Evolutionary conservation across 1,140 invertebrate genomes (phyloP).

Genomic region (Sinella curviseta): DNA sequence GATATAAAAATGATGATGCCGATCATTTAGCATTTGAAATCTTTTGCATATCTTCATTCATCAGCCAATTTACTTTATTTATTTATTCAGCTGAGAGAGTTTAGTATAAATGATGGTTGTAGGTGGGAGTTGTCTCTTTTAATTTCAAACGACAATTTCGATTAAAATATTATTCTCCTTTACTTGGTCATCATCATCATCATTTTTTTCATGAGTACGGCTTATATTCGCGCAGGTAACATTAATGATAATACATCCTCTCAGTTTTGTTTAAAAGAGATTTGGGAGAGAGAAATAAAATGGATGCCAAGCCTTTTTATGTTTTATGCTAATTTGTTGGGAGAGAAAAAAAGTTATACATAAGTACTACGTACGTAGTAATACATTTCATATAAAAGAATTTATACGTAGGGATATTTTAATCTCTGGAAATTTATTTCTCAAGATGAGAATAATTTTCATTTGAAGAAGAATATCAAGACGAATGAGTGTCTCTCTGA

Average conservation of each 20-base stretch:
- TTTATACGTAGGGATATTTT: not conserved
- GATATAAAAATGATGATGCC: not conserved
- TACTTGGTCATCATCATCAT: too few species aligned
- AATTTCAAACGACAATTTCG: too few species aligned
- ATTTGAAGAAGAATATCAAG: not conserved
- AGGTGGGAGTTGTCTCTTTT: too few species aligned
- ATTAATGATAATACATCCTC: too few species aligned
- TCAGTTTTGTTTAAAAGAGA: not conserved
- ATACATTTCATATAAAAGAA: too few species aligned
- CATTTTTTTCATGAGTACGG: too few species aligned
- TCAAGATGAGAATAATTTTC: not conserved
- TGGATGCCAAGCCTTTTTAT: not conserved
- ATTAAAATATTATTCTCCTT: too few species aligned
- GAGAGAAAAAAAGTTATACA: not conserved
- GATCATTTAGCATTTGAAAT: not conserved
- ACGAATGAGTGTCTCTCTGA: not conserved
- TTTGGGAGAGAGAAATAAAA: not conserved
- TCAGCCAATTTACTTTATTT: not conserved
- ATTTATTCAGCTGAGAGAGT: too few species aligned
- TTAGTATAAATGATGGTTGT: too few species aligned
- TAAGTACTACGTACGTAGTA: too few species aligned
- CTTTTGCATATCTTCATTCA: not conserved
- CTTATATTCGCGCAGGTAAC: too few species aligned
- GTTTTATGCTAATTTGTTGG: not conserved
- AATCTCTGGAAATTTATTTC: not conserved